A percentile compares a stretch with the other conserved stretches of the same genome.
Conservation (phyloP, 2,888 invertebrate genomes). For the Brachypalpus laphriformis region DNA sequence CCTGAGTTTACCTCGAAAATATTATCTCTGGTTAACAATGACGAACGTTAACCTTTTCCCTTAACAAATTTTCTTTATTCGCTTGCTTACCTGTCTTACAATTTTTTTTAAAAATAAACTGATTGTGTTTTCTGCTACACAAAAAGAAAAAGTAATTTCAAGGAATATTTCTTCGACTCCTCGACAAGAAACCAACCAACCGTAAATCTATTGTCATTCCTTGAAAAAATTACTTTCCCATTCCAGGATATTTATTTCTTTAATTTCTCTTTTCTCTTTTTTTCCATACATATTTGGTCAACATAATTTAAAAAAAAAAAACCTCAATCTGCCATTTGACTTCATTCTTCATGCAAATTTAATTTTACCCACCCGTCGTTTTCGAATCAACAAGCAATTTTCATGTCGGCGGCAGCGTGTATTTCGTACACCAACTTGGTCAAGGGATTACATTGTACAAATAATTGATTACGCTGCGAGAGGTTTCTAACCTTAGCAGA, state of each 20-base stretch:
- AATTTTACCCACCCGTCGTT: neutral
- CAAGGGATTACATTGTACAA: neutral
- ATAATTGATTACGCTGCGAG: conserved; percentile 11
- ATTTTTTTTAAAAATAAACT: neutral
- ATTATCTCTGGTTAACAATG: no score
- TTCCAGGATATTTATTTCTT: neutral
- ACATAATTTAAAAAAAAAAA: conserved; percentile 6
- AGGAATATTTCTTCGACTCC: neutral
- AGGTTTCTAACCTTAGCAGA: neutral
- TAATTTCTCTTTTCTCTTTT: neutral
- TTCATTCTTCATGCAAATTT: neutral
- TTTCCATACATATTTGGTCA: neutral
- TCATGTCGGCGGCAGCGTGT: neutral
- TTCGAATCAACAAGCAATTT: neutral
- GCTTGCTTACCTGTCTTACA: no score
- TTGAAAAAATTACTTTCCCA: neutral
- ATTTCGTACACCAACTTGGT: neutral
- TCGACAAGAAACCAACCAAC: neutral
- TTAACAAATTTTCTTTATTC: neutral
- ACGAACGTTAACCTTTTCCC: neutral
- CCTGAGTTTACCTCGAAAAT: neutral
- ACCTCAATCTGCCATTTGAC: neutral
- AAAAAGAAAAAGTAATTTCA: neutral
- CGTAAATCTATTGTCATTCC: neutral
- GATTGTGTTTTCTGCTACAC: neutral